Evolutionary conservation across 2,797 vertebrate genomes (phyloP).

Genomic region (Salarias fasciatus): DNA sequence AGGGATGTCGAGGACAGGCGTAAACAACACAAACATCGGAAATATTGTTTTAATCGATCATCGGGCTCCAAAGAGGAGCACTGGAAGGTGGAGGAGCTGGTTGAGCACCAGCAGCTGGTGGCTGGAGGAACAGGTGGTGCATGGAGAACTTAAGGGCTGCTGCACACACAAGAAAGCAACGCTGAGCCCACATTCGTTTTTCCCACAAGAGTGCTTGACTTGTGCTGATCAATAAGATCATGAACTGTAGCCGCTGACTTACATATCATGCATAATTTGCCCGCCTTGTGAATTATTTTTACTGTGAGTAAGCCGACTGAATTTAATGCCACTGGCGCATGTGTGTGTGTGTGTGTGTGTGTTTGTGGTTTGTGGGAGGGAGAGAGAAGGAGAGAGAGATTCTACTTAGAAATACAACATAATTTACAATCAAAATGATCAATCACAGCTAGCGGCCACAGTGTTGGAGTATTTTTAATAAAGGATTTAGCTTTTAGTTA

Average conservation of each 20-base stretch:
- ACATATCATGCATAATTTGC: conserved; percentile 60
- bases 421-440: conserved; percentile 7
- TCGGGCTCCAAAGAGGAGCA: conserved; percentile 29
- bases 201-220: conserved; percentile 44
- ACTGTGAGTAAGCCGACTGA: conserved; percentile 19
- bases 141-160: conserved; percentile 58
- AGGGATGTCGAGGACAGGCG: conserved; percentile 74
- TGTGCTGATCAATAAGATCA: conserved; percentile 65
- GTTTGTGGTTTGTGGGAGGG: no score
- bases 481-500: conserved; percentile 19
- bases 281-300: conserved; percentile 34
- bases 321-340: conserved; percentile 18
- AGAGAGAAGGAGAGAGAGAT: conserved; percentile 1
- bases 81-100: conserved; percentile 33
- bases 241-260: conserved; percentile 61
- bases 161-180: conserved; percentile 37
- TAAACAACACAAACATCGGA: conserved; percentile 72
- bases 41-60: conserved; percentile 81
- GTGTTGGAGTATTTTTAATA: not conserved
- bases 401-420: conserved; percentile 6
- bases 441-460: not conserved
- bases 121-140: conserved; percentile 71
- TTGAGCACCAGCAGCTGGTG: conserved; percentile 46
- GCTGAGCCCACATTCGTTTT: conserved; percentile 50
- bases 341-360: not conserved